Base-by-base conservation (phyloP, 1,140 invertebrate species). In the Drosophila setifemur region DNA sequence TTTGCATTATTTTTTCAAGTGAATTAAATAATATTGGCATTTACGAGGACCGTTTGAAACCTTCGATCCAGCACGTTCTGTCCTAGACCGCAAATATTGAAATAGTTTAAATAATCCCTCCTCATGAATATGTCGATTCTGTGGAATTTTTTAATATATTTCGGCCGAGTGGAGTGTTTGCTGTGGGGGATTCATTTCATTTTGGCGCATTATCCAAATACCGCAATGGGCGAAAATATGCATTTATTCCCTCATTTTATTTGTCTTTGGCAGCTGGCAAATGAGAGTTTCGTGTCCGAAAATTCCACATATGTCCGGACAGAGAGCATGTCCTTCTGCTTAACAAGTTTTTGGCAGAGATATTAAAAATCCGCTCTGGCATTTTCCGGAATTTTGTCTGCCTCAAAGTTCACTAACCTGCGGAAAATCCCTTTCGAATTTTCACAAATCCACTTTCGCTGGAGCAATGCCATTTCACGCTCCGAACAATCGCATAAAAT, bases 101-200 rank as follows among this genome's bases (percentile, higher is more conserved):
- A 68, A 55, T 68, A 69, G 48, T 68, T 69, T 25, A 26, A 67
- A 67, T 35, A 47, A 39, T 40, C 16, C 40, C n/a, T 25, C n/a
- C 19, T 31, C 31, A 29, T 55, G 28, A 18, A 47, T 28, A 68
- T 29, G 19, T 55, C 19, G 33, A 47, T 40, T 55, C 31, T 69
- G 26, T 47, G 63, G 42, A 55, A 69, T 55, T 69, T 55, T 55
- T 68, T 21, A 54, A 48, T 54, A 67, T 53, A 40, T 37, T 31
- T 52, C 3, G 9, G 11, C 7, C 29, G 14, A 25, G 28, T 21
- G 23, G n/a, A n/a, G 5, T 1, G 14, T 44, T 21, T 14, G 16
- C 12, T 31, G 11, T 33, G 48, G 54, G 2, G 44, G 28, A n/a
- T n/a, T n/a, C 9, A 31, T 67, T 66, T 66, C 37, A 66, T 66